Conservation (phyloP, 2,797 vertebrate genomes). For the Sus cebifrons region DNA sequence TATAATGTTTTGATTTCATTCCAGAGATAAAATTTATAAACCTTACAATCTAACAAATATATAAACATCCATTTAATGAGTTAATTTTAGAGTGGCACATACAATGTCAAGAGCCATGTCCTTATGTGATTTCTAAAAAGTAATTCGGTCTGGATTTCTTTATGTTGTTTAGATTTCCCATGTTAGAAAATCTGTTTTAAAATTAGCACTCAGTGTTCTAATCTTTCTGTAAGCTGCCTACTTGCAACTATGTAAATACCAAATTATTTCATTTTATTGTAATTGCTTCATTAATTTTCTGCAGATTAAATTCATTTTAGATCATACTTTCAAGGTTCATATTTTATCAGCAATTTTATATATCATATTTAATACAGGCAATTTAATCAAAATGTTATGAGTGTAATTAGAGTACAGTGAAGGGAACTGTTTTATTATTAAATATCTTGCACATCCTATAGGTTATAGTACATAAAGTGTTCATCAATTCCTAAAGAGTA, state of each 20-base stretch:
- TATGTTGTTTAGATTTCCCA: neutral
- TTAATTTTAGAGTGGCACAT: neutral
- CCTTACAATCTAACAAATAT: neutral
- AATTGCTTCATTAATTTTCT: constrained; percentile 88
- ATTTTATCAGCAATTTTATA: constrained; percentile 82
- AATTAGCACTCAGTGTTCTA: constrained; percentile 73
- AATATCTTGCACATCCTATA: neutral
- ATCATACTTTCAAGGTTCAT: constrained; percentile 84
- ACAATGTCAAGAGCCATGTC: neutral
- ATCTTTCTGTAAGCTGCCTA: constrained; percentile 80
- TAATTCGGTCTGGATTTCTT: neutral
- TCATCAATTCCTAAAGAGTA: neutral
- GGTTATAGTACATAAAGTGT: neutral
- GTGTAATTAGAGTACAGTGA: constrained; percentile 62
- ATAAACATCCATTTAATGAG: neutral
- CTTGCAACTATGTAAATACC: constrained; percentile 85
- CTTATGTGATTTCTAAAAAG: neutral
- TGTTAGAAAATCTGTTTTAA: constrained; percentile 76
- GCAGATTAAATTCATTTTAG: constrained; percentile 87
- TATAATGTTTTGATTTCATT: neutral
- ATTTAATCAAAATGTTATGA: constrained; percentile 74
- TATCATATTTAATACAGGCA: constrained; percentile 80
- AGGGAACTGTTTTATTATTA: neutral
- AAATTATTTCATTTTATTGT: constrained; percentile 87
- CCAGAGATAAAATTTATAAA: neutral